A percentile compares a stretch with the other conserved stretches of the same genome.
Evolutionary conservation across 2,888 invertebrate genomes (phyloP).

Genomic region (Oxycera nigricornis): DNA sequence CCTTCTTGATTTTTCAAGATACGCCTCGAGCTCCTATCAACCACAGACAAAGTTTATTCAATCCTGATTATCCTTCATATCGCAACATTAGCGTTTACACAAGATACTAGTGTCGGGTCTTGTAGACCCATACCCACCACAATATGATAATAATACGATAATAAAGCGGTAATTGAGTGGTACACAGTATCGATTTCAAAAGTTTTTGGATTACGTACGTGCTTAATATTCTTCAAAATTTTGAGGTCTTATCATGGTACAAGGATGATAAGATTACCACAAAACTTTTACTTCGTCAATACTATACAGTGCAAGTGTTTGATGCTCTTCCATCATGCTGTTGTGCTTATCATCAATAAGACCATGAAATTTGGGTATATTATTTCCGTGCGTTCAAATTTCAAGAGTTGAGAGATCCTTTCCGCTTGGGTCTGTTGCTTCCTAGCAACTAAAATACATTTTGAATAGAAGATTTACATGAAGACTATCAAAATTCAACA

Average conservation of each 20-base stretch:
- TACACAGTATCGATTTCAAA: not conserved
- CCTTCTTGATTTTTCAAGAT: too few species aligned
- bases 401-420: too few species aligned
- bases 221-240: not conserved
- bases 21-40: too few species aligned
- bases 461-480: not conserved
- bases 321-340: too few species aligned
- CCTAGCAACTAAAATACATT: not conserved
- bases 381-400: too few species aligned
- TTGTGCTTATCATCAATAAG: not conserved
- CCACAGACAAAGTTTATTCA: too few species aligned
- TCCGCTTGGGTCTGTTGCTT: too few species aligned
- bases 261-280: not conserved
- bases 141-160: not conserved
- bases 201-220: not conserved
- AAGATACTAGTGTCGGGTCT: not conserved
- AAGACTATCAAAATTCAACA: not conserved
- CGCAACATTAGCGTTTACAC: not conserved
- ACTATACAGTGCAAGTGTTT: too few species aligned
- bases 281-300: not conserved
- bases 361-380: not conserved
- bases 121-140: not conserved
- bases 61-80: not conserved
- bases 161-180: not conserved
- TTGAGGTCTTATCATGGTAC: not conserved